Evolutionary conservation across 2,888 invertebrate species (phyloP).

Genomic region (Lochmaea capreae): DNA sequence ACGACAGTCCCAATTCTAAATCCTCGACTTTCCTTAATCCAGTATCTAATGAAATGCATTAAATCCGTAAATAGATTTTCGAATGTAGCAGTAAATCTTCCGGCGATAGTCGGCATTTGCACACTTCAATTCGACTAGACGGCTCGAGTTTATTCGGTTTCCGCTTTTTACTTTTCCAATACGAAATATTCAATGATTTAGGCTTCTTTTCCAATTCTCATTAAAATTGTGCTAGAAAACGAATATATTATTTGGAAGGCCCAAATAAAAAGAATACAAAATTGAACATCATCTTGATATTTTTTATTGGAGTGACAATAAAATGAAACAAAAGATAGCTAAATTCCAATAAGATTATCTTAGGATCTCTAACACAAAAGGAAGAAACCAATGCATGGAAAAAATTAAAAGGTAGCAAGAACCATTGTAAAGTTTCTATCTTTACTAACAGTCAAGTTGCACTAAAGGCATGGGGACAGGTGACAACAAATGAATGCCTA

Average conservation of each 20-base stretch:
- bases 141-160: neutral
- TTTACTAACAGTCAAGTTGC: no score
- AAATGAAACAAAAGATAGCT: no score
- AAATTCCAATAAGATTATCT: no score
- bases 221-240: neutral
- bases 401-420: no score
- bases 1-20: conserved; percentile 30
- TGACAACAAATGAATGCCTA: no score
- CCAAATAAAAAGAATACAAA: no score
- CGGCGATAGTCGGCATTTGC: conserved; percentile 29
- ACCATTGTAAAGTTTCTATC: no score
- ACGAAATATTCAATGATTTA: neutral
- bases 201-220: neutral
- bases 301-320: no score
- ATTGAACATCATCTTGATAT: no score
- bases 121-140: conserved; percentile 13
- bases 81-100: conserved; percentile 36
- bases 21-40: conserved; percentile 31
- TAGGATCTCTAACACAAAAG: no score
- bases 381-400: no score
- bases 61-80: conserved; percentile 36
- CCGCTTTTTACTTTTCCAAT: neutral
- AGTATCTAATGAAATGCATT: conserved; percentile 37
- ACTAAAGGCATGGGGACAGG: neutral
- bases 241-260: no score